Conservation (phyloP, 2,113 vertebrate species). For the Myotis yumanensis region DNA sequence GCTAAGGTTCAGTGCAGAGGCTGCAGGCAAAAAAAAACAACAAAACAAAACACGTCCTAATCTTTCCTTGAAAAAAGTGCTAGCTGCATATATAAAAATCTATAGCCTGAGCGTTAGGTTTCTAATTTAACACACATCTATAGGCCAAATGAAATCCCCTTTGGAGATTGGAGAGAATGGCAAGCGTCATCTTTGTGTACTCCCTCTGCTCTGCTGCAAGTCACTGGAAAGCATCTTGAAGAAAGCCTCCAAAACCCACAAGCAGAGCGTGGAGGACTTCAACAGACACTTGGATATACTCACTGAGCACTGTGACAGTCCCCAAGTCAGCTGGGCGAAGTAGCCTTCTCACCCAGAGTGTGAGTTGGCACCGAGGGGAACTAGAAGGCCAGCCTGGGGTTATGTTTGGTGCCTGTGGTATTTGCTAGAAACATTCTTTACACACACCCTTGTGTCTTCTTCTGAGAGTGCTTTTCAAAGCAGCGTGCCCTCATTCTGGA, state of each 20-base stretch:
- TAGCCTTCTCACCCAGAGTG: conserved; percentile 74
- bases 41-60: neutral
- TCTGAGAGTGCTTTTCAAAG: neutral
- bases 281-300: conserved; percentile 96
- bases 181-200: neutral
- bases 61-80: neutral
- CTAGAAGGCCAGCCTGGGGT: neutral
- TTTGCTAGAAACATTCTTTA: neutral
- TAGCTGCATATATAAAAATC: neutral
- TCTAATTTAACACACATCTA: neutral
- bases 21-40: neutral
- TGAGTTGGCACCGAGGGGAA: neutral
- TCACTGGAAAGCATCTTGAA: conserved; percentile 92
- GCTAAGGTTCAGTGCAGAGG: neutral
- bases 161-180: neutral
- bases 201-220: neutral
- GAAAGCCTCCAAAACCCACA: conserved; percentile 97
- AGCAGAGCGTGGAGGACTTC: conserved; percentile 98
- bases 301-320: conserved; percentile 98
- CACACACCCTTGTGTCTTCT: neutral
- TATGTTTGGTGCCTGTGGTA: neutral
- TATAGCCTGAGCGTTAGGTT: neutral
- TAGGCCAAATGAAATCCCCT: neutral
- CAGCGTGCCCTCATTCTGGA: neutral
- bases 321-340: conserved; percentile 99